A percentile compares a stretch with the other conserved stretches of the same genome.
phyloP scores from a whole-genome alignment of 2,888 invertebrate species.

The Clanis bilineata region DNA sequence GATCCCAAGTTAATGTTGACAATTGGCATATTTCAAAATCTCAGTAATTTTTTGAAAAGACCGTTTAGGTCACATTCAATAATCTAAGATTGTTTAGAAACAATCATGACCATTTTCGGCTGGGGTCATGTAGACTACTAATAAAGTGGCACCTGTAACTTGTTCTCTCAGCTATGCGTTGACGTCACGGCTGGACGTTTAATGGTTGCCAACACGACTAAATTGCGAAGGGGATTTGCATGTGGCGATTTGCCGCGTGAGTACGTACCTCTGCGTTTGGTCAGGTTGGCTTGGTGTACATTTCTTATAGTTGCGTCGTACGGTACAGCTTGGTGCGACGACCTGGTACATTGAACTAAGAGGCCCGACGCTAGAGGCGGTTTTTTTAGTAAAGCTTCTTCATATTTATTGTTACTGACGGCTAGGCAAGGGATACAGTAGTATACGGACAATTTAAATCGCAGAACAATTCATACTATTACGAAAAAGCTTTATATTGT shows the following conservation, averaged over 20 bases:
- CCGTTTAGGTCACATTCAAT: too few relatives aligned
- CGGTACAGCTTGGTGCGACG: conserved; percentile 74
- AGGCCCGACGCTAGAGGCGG: conserved; percentile 57
- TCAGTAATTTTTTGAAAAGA: too few relatives aligned
- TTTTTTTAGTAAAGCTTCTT: conserved; percentile 57
- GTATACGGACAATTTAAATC: background rate
- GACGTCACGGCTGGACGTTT: conserved; percentile 66
- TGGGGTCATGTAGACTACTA: conserved; percentile 50
- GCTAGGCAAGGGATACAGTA: background rate
- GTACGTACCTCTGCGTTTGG: conserved; percentile 55
- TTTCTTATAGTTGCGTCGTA: conserved; percentile 72
- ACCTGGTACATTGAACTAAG: conserved; percentile 76
- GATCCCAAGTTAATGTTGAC: too few relatives aligned
- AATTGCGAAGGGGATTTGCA: conserved; percentile 54
- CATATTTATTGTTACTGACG: conserved; percentile 30
- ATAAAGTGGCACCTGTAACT: conserved; percentile 67
- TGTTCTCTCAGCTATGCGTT: conserved; percentile 64
- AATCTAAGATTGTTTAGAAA: too few relatives aligned
- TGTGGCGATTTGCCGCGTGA: conserved; percentile 46
- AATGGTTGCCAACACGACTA: conserved; percentile 52
- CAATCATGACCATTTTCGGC: conserved; percentile 36
- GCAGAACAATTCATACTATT: background rate
- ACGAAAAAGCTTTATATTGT: too few relatives aligned
- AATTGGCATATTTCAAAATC: too few relatives aligned
- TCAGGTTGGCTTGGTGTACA: conserved; percentile 59